Evolutionary conservation across 2,113 vertebrate species (phyloP).

Genomic region (Aspiorhynchus laticeps): DNA sequence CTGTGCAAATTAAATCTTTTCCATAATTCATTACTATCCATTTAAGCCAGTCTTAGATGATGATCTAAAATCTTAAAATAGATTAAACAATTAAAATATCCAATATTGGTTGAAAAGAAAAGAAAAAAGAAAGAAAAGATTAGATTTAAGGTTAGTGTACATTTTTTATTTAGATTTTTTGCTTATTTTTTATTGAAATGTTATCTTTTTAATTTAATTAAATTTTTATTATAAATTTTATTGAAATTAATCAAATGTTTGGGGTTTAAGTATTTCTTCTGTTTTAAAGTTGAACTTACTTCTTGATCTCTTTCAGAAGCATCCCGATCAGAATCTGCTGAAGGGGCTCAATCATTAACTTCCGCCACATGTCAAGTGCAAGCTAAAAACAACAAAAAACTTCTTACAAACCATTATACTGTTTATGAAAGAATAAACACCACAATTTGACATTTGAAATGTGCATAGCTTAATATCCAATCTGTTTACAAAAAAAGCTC

Average conservation of each 20-base stretch:
- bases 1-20: neutral
- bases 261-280: neutral
- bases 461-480: neutral
- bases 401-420: neutral
- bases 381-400: conserved; percentile 76
- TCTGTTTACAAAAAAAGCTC: neutral
- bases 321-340: conserved; percentile 92
- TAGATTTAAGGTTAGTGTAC: too few species aligned
- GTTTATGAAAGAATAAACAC: neutral
- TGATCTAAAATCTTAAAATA: neutral
- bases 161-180: too few species aligned
- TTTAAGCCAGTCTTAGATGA: too few species aligned
- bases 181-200: too few species aligned
- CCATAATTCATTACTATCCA: too few species aligned
- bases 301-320: conserved; percentile 98
- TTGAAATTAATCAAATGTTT: neutral
- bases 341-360: conserved; percentile 96
- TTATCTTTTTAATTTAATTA: too few species aligned
- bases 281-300: conserved; percentile 75
- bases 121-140: too few species aligned
- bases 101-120: too few species aligned
- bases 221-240: too few species aligned
- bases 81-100: too few species aligned
- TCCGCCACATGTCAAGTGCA: conserved; percentile 98
- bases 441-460: neutral